phyloP scores from a whole-genome alignment of 1,140 invertebrate genomes.

The Tetraneura akinire region DNA sequence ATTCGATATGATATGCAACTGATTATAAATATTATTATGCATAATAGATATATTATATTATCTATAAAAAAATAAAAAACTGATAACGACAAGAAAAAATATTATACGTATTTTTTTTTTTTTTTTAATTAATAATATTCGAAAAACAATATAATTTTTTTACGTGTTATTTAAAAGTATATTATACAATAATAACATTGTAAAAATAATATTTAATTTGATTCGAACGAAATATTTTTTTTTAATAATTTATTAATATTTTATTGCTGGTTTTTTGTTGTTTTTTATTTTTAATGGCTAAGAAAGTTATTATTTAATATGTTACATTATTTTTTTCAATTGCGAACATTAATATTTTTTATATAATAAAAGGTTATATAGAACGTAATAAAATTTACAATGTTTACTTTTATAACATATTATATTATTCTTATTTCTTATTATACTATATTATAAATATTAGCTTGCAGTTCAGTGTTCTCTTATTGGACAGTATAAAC shows the following conservation, averaged over 20 bases:
- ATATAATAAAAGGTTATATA: constrained; percentile 24
- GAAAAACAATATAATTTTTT: too few relatives aligned
- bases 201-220: not conserved
- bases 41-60: too few relatives aligned
- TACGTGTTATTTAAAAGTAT: too few relatives aligned
- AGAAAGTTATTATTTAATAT: not conserved
- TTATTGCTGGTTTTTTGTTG: not conserved
- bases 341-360: constrained; percentile 15
- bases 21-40: too few relatives aligned
- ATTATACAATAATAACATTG: not conserved
- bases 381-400: constrained; percentile 33
- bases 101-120: not conserved
- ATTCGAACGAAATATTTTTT: too few relatives aligned
- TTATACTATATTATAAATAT: too few relatives aligned
- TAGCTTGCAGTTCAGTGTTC: too few relatives aligned
- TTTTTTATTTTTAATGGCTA: not conserved
- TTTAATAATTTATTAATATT: constrained; percentile 3
- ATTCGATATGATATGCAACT: too few relatives aligned
- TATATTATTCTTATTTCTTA: not conserved
- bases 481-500: too few relatives aligned
- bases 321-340: not conserved
- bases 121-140: too few relatives aligned
- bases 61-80: too few relatives aligned
- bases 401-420: constrained; percentile 17
- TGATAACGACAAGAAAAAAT: too few relatives aligned